These are phyloP conservation scores for Macroglossus sobrinus DNA, from an alignment of 2,113 vertebrate genomes.

Conservation along the genomic window DNA sequence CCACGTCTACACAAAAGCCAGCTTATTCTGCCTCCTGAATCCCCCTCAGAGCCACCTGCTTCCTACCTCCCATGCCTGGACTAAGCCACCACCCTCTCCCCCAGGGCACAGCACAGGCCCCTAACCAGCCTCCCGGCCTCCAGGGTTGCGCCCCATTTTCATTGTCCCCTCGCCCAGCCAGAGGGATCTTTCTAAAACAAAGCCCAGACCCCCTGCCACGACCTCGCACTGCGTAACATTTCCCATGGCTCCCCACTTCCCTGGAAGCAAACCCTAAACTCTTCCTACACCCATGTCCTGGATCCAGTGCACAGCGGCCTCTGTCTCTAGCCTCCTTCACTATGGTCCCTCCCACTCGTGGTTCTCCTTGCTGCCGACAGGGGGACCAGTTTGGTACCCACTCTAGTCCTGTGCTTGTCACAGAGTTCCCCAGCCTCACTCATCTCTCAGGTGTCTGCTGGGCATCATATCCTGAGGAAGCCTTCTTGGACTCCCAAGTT, in stretches of 20 bases:
- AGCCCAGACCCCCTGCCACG: not conserved
- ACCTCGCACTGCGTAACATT: not conserved
- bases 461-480: not conserved
- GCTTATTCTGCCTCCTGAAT: not conserved
- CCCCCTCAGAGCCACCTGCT: not conserved
- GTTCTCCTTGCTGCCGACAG: not conserved
- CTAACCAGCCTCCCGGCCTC: not conserved
- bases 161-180: not conserved
- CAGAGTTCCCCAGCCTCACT: too few relatives aligned
- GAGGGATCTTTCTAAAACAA: not conserved
- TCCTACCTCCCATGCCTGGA: not conserved
- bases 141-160: not conserved
- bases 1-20: not conserved
- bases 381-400: not conserved
- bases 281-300: not conserved
- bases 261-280: not conserved
- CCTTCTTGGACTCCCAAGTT: not conserved
- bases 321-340: not conserved
- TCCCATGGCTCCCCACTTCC: not conserved
- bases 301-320: not conserved
- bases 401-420: too few relatives aligned
- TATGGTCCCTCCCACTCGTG: fast-evolving
- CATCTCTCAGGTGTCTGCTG: too few relatives aligned
- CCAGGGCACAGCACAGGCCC: not conserved
- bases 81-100: not conserved